Evolutionary conservation across 2,113 vertebrate species (phyloP).

Genomic region (Aspidoscelis tigris): DNA sequence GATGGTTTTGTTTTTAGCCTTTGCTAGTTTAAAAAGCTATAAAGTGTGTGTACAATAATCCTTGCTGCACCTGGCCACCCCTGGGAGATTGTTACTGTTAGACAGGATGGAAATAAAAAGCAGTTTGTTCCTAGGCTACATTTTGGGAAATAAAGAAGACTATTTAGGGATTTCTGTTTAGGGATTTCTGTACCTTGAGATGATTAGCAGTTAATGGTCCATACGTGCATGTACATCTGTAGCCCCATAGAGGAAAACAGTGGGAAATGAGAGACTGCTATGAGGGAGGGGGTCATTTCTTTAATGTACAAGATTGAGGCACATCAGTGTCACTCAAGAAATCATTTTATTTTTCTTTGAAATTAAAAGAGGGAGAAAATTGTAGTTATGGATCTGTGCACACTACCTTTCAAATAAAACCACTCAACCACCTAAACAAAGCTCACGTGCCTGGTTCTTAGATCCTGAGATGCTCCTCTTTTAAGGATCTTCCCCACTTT

Average conservation of each 20-base stretch:
- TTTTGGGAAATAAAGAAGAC: slow-evolving; percentile 76
- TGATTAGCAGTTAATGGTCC: slow-evolving; percentile 81
- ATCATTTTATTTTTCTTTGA: slow-evolving; percentile 55
- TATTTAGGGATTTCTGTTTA: slow-evolving; percentile 73
- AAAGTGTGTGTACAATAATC: slow-evolving; percentile 24
- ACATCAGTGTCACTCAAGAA: slow-evolving; percentile 45
- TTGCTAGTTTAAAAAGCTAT: slow-evolving; percentile 49
- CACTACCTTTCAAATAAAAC: not conserved
- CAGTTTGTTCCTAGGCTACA: slow-evolving; percentile 69
- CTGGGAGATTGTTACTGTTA: slow-evolving; percentile 66
- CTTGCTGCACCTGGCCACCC: slow-evolving; percentile 72
- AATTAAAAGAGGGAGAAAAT: not conserved
- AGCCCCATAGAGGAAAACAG: not conserved
- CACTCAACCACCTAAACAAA: no score
- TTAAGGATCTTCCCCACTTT: not conserved
- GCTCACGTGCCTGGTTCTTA: not conserved
- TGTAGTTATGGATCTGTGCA: slow-evolving; percentile 2
- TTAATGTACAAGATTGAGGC: slow-evolving; percentile 50
- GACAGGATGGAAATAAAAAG: slow-evolving; percentile 64
- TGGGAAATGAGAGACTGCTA: slow-evolving; percentile 59
- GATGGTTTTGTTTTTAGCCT: slow-evolving; percentile 44
- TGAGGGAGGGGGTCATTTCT: slow-evolving; percentile 56
- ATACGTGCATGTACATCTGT: slow-evolving; percentile 44
- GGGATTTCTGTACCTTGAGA: slow-evolving; percentile 77
- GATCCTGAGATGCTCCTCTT: no score